These are phyloP conservation scores for Zoanthus sociatus DNA, from an alignment of 92 coral and sea anemone genomes.

Conservation along the genomic window DNA sequence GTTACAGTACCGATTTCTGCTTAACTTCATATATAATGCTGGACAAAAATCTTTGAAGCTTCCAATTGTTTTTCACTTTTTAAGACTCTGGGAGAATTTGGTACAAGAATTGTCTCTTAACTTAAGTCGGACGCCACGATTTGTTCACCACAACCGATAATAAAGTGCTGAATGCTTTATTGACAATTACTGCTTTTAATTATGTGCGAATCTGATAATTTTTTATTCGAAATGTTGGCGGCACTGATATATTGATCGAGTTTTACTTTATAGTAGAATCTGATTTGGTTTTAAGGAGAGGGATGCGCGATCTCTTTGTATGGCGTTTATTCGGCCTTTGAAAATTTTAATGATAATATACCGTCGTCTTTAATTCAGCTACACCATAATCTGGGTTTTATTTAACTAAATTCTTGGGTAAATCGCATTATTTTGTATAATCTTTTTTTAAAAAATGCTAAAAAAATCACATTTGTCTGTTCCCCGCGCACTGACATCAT, in stretches of 20 bases:
- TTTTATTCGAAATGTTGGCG: background rate
- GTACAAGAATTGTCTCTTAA: background rate
- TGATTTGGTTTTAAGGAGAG: background rate
- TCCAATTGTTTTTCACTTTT: background rate
- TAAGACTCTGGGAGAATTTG: background rate
- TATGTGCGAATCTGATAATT: background rate
- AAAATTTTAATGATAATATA: background rate
- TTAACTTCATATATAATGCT: background rate
- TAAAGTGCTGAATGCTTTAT: background rate
- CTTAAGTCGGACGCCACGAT: background rate
- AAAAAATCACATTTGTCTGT: no score
- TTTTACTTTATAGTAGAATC: background rate
- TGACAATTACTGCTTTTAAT: slow-evolving; percentile 9
- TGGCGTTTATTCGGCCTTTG: background rate
- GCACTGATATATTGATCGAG: background rate
- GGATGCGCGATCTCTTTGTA: background rate
- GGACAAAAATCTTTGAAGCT: background rate
- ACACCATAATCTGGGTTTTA: background rate
- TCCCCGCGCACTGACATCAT: no score
- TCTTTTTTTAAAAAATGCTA: no score
- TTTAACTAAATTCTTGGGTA: background rate
- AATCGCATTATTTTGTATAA: background rate
- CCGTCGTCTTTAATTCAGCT: background rate
- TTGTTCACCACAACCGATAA: background rate
- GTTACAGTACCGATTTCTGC: background rate